A percentile compares a stretch with the other conserved stretches of the same genome.
These are phyloP conservation scores for Mormyrus hasselquistii DNA, from an alignment of 2,797 vertebrate species.

Conservation along the genomic window DNA sequence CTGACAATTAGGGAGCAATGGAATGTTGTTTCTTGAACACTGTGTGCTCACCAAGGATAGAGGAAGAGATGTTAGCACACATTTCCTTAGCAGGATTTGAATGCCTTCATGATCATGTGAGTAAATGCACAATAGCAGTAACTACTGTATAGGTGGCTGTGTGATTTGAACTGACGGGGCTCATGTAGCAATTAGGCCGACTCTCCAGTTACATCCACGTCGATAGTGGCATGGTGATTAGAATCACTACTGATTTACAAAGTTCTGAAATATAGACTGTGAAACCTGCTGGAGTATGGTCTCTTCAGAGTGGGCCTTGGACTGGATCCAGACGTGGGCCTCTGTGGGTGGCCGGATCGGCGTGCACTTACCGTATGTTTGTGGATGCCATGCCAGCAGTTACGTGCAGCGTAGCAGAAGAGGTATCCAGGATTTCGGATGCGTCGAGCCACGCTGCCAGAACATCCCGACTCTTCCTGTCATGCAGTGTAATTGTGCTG, in stretches of 20 bases:
- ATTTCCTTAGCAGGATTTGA: background rate
- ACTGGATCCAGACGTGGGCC: background rate
- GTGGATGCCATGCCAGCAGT: background rate
- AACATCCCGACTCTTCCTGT: too few species aligned
- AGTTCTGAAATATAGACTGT: background rate
- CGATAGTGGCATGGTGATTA: background rate
- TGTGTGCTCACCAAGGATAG: background rate
- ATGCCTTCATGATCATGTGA: background rate
- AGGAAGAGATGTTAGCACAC: background rate
- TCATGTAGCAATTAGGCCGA: background rate
- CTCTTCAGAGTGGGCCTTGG: background rate
- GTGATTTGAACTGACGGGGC: background rate
- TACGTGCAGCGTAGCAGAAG: slow-evolving; percentile 13
- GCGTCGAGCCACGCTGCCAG: slow-evolving; percentile 1
- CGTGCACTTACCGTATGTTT: background rate
- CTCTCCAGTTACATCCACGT: background rate
- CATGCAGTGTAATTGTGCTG: background rate
- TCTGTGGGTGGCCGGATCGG: background rate
- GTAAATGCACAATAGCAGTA: background rate
- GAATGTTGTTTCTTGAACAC: background rate
- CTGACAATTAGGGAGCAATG: background rate
- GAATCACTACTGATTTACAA: background rate
- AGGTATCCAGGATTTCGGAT: background rate
- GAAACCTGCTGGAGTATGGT: background rate
- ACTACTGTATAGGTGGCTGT: background rate